Base-by-base conservation (phyloP, 1,140 invertebrate genomes). In the Drosophila murphyi region DNA sequence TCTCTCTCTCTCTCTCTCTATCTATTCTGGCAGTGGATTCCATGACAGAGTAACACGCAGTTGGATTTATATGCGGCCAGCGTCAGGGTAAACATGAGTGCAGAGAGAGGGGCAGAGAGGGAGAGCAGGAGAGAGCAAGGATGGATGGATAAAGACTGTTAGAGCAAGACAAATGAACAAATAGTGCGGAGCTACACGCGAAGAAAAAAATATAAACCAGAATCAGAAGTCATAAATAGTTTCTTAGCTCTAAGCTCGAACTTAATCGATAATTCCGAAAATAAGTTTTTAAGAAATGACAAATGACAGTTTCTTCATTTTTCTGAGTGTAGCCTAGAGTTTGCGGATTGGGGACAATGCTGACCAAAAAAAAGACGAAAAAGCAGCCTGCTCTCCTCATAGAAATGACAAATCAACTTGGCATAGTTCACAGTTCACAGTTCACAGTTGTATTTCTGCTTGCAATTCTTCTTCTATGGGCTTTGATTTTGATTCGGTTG, bases 351-450 rank as follows among this genome's bases (percentile, higher is more conserved):
- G 47, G 63, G 5, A 54, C 48, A 43, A 74, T 73, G 74, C 72
- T 70, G 68, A 61, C 50, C 65, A 59, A 71, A 78, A 83, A 41
- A 41, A 43, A n/a, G 39, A 43, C 4, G 10, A n/a, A n/a, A 43
- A 79, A 85, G 35, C 35, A 43, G 32, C 50, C 35, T 50, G 39
- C 39, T n/a, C 39, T 35, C 29, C 62, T 7, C 57, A 79, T 68
- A 76, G 75, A 77, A 87, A 87, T 87, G 82, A 87, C 87, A 87
- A 82, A 87, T 87, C 82, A 87, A 87, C 82, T 72, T 87, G 64
- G 60, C 65, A 86, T 70, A 61, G 47, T 43, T 63, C 72, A 63
- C 54, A 70, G 65, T 59, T 41, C 52, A 41, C 43, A 64, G n/a
- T 69, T 31, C 60, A 45, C 65, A 41, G 72, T 59, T 37, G 39